Conservation (phyloP, 1,140 invertebrate genomes). For the Cydia amplana region DNA sequence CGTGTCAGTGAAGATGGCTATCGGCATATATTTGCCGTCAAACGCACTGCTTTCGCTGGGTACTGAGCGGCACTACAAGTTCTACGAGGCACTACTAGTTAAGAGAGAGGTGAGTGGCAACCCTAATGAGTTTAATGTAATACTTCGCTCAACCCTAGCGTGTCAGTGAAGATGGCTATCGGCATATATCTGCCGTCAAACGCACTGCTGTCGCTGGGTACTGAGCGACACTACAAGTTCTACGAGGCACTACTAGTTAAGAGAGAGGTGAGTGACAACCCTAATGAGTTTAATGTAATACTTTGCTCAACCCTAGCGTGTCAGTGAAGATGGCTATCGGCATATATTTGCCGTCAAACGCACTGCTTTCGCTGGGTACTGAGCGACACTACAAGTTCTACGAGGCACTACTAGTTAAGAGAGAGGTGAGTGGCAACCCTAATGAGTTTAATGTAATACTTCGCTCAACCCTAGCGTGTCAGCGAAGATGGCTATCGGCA, state of each 20-base stretch:
- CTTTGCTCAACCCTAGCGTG: slow-evolving; percentile 83
- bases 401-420: slow-evolving; percentile 83
- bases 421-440: slow-evolving; percentile 79
- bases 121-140: not conserved
- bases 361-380: slow-evolving; percentile 87
- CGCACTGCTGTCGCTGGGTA: slow-evolving; percentile 86
- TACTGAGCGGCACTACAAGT: slow-evolving; percentile 86
- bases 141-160: slow-evolving; percentile 83
- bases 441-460: not conserved
- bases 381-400: slow-evolving; percentile 87
- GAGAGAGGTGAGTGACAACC: slow-evolving; percentile 80
- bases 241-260: slow-evolving; percentile 83
- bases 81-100: slow-evolving; percentile 84
- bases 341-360: slow-evolving; percentile 84
- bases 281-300: not conserved
- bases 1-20: slow-evolving; percentile 84
- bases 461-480: slow-evolving; percentile 66
- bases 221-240: slow-evolving; percentile 86
- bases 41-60: slow-evolving; percentile 86
- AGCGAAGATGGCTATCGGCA: slow-evolving; percentile 84
- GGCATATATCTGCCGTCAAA: slow-evolving; percentile 85
- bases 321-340: slow-evolving; percentile 85
- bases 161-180: slow-evolving; percentile 85
- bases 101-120: slow-evolving; percentile 81
- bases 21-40: slow-evolving; percentile 85